Conservation (phyloP, 2,113 vertebrate species). For the Leuciscus idus region DNA sequence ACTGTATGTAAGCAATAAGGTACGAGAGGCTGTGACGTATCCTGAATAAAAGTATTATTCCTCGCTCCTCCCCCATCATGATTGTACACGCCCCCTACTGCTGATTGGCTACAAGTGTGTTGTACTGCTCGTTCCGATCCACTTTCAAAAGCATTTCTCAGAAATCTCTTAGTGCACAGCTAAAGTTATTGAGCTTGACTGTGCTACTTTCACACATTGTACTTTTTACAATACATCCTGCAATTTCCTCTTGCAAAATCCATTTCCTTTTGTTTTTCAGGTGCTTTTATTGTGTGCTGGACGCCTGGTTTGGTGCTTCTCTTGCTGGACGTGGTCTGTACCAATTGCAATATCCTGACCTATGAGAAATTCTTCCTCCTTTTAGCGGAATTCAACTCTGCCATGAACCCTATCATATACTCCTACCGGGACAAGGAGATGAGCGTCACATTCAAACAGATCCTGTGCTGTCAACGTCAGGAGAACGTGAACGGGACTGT, state of each 20-base stretch:
- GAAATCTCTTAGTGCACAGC: too few relatives aligned
- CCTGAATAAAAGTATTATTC: too few relatives aligned
- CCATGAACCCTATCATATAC: slow-evolving; percentile 99
- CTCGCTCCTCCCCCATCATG: too few relatives aligned
- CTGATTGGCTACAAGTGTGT: too few relatives aligned
- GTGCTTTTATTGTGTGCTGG: slow-evolving; percentile 98
- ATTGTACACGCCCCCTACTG: too few relatives aligned
- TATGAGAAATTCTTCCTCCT: slow-evolving; percentile 98
- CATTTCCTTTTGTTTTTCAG: slow-evolving; percentile 66
- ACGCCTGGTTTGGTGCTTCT: slow-evolving; percentile 95
- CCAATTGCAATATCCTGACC: slow-evolving; percentile 86
- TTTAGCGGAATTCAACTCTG: slow-evolving; percentile 96
- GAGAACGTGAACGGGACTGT: slow-evolving; percentile 86
- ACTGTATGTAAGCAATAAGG: too few relatives aligned
- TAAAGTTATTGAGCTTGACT: neutral
- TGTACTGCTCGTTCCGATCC: too few relatives aligned
- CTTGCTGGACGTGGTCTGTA: slow-evolving; percentile 93
- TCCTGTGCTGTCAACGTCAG: slow-evolving; percentile 93
- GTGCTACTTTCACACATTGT: too few relatives aligned
- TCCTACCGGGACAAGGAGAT: slow-evolving; percentile 99
- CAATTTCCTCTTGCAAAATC: neutral
- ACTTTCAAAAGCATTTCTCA: too few relatives aligned
- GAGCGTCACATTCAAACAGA: slow-evolving; percentile 96
- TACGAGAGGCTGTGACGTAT: too few relatives aligned
- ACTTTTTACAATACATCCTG: neutral